Evolutionary conservation across 2,797 vertebrate genomes (phyloP).

Genomic region (Tenualosa ilisha): DNA sequence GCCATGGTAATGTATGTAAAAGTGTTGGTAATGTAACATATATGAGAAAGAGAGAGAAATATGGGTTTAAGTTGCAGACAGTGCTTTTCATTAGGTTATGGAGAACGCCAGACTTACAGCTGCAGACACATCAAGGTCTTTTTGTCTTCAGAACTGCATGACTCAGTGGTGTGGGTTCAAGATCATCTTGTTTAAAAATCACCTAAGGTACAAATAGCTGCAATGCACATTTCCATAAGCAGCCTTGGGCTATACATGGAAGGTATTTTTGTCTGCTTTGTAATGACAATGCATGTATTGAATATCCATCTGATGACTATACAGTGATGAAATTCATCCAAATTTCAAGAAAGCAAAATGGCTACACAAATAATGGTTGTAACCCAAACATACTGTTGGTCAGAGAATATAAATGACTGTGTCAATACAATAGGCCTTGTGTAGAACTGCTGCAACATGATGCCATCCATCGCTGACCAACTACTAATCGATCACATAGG

Average conservation of each 20-base stretch:
- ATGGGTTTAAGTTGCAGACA: not conserved
- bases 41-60: constrained; percentile 5
- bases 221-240: not conserved
- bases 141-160: not conserved
- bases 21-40: constrained; percentile 13
- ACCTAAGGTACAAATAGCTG: not conserved
- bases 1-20: constrained; percentile 7
- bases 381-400: constrained; percentile 51
- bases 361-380: constrained; percentile 31
- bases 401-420: constrained; percentile 64
- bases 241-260: not conserved
- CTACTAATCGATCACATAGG: constrained; percentile 68
- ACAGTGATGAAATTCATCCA: not conserved
- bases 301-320: not conserved
- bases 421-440: constrained; percentile 69
- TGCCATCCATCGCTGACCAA: constrained; percentile 68
- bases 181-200: not conserved
- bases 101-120: not conserved
- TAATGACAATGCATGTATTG: not conserved
- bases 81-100: not conserved
- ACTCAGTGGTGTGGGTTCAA: not conserved
- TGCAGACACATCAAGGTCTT: not conserved
- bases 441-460: constrained; percentile 70
- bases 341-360: constrained; percentile 37
- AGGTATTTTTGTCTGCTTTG: not conserved